Conservation (phyloP, 2,797 vertebrate genomes). For the Serranus cabrilla region DNA sequence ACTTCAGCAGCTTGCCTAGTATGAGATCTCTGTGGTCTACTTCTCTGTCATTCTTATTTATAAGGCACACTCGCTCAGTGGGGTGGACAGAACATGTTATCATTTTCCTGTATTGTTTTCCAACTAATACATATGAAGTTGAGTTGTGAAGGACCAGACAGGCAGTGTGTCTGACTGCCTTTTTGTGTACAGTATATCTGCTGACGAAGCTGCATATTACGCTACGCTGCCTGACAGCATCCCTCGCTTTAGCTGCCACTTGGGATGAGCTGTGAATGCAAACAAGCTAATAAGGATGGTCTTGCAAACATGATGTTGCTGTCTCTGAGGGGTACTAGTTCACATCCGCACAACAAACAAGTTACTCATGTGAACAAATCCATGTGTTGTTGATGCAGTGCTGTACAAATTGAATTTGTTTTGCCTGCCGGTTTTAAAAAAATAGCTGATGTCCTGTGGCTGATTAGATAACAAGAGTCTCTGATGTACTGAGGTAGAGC, state of each 20-base stretch:
- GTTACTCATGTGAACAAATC: slow-evolving; percentile 64
- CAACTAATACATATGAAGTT: slow-evolving; percentile 16
- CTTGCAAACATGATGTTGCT: slow-evolving; percentile 69
- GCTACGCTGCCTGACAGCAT: slow-evolving; percentile 70
- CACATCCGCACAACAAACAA: slow-evolving; percentile 69
- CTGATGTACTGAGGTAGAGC: slow-evolving; percentile 24
- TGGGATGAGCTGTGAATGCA: slow-evolving; percentile 76
- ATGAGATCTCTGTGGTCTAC: slow-evolving; percentile 9
- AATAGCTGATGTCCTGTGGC: slow-evolving; percentile 34
- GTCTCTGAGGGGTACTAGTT: slow-evolving; percentile 67
- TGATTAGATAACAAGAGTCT: slow-evolving; percentile 55
- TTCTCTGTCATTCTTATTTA: slow-evolving; percentile 13
- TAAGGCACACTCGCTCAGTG: slow-evolving; percentile 13
- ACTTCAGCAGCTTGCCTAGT: slow-evolving; percentile 13
- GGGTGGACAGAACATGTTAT: neutral
- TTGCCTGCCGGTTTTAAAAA: slow-evolving; percentile 4
- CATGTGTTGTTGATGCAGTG: slow-evolving; percentile 46
- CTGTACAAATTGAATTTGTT: slow-evolving; percentile 56
- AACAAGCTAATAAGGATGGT: slow-evolving; percentile 79
- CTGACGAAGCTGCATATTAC: slow-evolving; percentile 66
- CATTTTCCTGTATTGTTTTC: neutral
- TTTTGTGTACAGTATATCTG: slow-evolving; percentile 59
- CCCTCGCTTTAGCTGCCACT: slow-evolving; percentile 69
- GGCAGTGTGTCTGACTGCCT: slow-evolving; percentile 42
- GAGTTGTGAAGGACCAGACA: slow-evolving; percentile 27